phyloP scores from a whole-genome alignment of 1,140 invertebrate species.

The Aplysia californica region DNA sequence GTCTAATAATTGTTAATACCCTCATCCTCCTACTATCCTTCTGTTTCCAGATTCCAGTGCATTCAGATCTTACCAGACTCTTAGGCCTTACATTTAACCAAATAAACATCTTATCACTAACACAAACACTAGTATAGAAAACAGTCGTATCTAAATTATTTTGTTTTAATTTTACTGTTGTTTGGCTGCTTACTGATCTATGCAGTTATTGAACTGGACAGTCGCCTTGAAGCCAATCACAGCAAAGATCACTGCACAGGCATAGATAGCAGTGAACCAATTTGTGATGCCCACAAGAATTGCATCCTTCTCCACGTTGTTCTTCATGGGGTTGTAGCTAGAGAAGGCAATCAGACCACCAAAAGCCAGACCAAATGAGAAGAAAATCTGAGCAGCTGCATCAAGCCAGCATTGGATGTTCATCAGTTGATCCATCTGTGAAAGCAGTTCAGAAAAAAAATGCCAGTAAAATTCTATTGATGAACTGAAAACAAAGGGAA shows the following conservation, averaged over 20 bases:
- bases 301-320: conserved; percentile 76
- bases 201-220: conserved; percentile 53
- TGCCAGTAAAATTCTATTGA: no score
- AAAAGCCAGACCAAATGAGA: conserved; percentile 87
- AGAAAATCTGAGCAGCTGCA: conserved; percentile 90
- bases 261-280: conserved; percentile 94
- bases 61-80: no score
- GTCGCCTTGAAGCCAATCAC: conserved; percentile 91
- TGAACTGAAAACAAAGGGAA: no score
- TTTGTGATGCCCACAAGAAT: conserved; percentile 93
- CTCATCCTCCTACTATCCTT: no score
- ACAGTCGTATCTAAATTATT: no score
- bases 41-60: no score
- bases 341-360: conserved; percentile 93
- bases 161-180: no score
- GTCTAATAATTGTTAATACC: no score
- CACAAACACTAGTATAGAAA: no score
- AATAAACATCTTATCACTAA: no score
- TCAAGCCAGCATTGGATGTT: conserved; percentile 78
- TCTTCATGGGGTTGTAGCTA: conserved; percentile 84
- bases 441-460: no score
- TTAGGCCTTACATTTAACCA: no score
- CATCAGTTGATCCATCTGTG: conserved; percentile 51
- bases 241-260: conserved; percentile 97
- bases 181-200: conserved; percentile 51